A percentile compares a stretch with the other conserved stretches of the same genome.
phyloP scores from a whole-genome alignment of 1,140 invertebrate species.

The Dendroctonus valens region DNA sequence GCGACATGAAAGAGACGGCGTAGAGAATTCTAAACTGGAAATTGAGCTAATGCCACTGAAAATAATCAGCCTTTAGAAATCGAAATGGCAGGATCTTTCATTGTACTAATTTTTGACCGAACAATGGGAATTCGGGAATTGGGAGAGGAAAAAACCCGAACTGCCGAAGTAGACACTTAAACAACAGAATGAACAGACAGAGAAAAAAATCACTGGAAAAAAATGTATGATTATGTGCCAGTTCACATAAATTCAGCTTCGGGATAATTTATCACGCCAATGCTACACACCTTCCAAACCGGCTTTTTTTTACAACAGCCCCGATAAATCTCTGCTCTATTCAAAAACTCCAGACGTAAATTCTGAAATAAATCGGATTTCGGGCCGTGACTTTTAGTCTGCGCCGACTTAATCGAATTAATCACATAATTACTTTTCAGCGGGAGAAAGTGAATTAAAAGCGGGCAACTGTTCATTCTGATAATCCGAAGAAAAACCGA shows the following conservation, averaged over 20 bases:
- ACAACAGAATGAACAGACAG: no score
- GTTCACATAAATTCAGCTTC: no score
- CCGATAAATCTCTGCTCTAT: slow-evolving; percentile 22
- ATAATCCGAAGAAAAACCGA: slow-evolving; percentile 9
- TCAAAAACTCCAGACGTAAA: slow-evolving; percentile 27
- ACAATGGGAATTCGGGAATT: neutral
- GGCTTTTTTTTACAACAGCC: no score
- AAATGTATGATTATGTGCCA: no score
- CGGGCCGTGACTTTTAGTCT: slow-evolving; percentile 28
- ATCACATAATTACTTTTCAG: slow-evolving; percentile 27
- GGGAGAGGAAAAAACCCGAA: no score
- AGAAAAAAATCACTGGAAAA: no score
- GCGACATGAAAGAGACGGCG: slow-evolving; percentile 9
- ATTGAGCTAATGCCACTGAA: slow-evolving; percentile 7
- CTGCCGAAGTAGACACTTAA: no score
- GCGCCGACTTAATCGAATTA: slow-evolving; percentile 25
- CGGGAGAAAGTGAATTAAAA: slow-evolving; percentile 20
- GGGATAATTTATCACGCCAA: no score
- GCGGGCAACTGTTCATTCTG: slow-evolving; percentile 4
- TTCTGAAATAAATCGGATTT: slow-evolving; percentile 29
- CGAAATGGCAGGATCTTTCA: slow-evolving; percentile 6
- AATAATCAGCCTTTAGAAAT: slow-evolving; percentile 2
- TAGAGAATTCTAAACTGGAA: slow-evolving; percentile 10
- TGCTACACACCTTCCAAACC: no score
- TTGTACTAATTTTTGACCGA: slow-evolving; percentile 4